Evolutionary conservation across 2,113 vertebrate genomes (phyloP).

Genomic region (Dipodomys merriami): DNA sequence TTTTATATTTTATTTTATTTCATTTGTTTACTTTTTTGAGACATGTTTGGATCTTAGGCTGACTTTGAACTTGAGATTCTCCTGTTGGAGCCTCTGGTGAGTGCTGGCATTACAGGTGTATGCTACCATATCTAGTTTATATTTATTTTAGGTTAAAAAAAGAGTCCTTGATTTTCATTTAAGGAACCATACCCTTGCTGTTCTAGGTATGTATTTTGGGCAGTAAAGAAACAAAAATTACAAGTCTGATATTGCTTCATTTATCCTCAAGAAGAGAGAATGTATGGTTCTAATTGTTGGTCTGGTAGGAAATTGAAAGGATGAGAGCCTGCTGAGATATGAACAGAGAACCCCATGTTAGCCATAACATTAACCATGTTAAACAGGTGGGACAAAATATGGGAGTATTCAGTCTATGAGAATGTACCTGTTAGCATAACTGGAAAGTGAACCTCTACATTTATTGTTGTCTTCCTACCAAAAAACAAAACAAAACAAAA

Average conservation of each 20-base stretch:
- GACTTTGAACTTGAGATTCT: not conserved
- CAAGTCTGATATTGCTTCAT: conserved; percentile 3
- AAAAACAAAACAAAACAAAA: not conserved
- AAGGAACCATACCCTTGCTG: not conserved
- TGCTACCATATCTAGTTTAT: not conserved
- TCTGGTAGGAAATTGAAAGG: not conserved
- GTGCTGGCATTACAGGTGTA: not conserved
- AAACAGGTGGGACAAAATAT: not conserved
- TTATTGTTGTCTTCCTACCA: not conserved
- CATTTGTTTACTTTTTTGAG: not conserved
- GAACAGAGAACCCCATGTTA: not conserved
- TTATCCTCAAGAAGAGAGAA: not conserved
- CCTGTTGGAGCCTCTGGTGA: not conserved
- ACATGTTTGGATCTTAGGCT: not conserved
- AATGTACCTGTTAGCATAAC: too few species aligned
- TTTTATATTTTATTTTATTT: too few species aligned
- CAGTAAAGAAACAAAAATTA: not conserved
- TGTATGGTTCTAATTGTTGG: not conserved
- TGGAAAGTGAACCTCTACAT: not conserved
- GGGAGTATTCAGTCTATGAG: not conserved
- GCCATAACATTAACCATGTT: not conserved
- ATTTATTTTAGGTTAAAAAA: not conserved
- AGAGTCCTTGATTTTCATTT: conserved; percentile 5
- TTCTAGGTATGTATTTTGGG: not conserved
- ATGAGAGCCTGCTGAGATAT: not conserved